phyloP scores from a whole-genome alignment of 2,888 invertebrate genomes.

The Bembecia ichneumoniformis region DNA sequence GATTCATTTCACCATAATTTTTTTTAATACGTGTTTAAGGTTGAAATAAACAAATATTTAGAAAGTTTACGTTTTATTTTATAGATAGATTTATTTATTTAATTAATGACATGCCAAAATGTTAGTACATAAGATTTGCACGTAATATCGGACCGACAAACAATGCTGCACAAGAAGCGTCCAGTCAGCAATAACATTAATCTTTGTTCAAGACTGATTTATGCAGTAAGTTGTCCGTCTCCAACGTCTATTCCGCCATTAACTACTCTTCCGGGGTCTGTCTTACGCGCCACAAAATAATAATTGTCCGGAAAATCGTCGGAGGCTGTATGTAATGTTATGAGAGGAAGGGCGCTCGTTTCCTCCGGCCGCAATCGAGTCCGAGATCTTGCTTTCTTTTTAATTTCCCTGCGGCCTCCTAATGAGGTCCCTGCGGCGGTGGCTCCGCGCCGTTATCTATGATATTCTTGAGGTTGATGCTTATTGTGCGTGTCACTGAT shows the following conservation, averaged over 20 bases:
- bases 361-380: slow-evolving; percentile 65
- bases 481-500: slow-evolving; percentile 74
- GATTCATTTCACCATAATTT: slow-evolving; percentile 29
- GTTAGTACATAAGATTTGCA: slow-evolving; percentile 34
- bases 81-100: not conserved
- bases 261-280: slow-evolving; percentile 55
- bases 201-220: slow-evolving; percentile 54
- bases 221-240: slow-evolving; percentile 35
- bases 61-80: too few relatives aligned
- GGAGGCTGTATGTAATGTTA: slow-evolving; percentile 71
- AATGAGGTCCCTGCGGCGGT: slow-evolving; percentile 67
- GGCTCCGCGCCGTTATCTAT: slow-evolving; percentile 65
- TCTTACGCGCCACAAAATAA: slow-evolving; percentile 73
- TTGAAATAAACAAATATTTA: too few relatives aligned
- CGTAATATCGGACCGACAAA: not conserved
- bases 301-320: slow-evolving; percentile 71
- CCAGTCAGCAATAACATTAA: slow-evolving; percentile 50
- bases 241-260: slow-evolving; percentile 43
- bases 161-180: slow-evolving; percentile 10
- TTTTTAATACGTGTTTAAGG: too few relatives aligned
- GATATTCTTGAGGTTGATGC: slow-evolving; percentile 74
- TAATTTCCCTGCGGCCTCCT: slow-evolving; percentile 73
- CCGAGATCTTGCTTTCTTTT: slow-evolving; percentile 72
- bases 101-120: slow-evolving; percentile 9
- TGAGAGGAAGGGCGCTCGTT: slow-evolving; percentile 65